Evolutionary conservation across 2,888 invertebrate species (phyloP), one percentile per base, ranked within the genome.

Genomic region (Branchipolynoe longqiensis): DNA sequence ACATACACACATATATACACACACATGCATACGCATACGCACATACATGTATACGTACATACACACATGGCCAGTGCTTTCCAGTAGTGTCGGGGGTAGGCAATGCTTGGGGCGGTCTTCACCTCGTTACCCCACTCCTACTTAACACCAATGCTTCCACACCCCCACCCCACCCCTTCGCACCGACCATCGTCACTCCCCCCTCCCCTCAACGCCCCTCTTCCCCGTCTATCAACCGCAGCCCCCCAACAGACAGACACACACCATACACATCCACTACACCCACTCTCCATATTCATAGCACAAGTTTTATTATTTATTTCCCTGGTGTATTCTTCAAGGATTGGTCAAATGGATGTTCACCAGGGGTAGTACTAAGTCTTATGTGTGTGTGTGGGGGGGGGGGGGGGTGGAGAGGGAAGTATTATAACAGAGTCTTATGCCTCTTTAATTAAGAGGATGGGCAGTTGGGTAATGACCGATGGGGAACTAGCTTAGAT

Each of bases 291-390:
- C 48, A 41, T 48, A 78, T 78, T 78, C 78, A 78, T 41, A 18
- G 22, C 41, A 18, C 48, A 54, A 48, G 78, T 78, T 78, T 78
- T 78, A 31, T n/a, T 78, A 48, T 78, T 78, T 78, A 48, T 12
- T 31, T n/a, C n/a, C n/a, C n/a, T n/a, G 31, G 25, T 78, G 78
- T 78, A 48, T 78, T 48, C 78, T 54, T 48, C 78, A n/a, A 28
- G 48, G 78, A 41, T 78, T 78, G 41, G 28, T 78, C 28, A 78
- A 78, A 78, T 78, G 78, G 78, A 41, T 78, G 41, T 78, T 8
- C 54, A 48, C 78, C 78, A n/a, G 12, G 28, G 78, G 78, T 48
- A 28, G 12, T 25, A 22, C 31, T n/a, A n/a, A n/a, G n/a, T n/a
- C n/a, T n/a, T n/a, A n/a, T n/a, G n/a, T n/a, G n/a, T n/a, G n/a